Percentiles rank a stretch among this genome's conserved stretches.
phyloP scores from a whole-genome alignment of 2,113 vertebrate genomes.

The Picathartes gymnocephalus region DNA sequence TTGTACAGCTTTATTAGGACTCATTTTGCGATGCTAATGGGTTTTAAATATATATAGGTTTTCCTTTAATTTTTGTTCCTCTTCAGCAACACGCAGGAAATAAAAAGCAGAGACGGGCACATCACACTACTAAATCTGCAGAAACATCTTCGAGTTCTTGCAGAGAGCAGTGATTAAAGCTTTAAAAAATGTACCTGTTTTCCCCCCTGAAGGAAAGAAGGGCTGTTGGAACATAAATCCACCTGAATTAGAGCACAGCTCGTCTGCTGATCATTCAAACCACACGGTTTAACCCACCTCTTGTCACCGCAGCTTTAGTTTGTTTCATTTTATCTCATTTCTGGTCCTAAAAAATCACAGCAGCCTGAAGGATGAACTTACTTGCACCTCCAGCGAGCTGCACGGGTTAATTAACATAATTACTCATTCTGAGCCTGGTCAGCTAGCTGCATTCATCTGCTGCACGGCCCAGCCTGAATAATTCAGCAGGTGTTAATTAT shows the following conservation, averaged over 20 bases:
- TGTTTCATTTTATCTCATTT: background rate
- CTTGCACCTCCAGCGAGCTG: background rate
- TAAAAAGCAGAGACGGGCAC: background rate
- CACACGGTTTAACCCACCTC: background rate
- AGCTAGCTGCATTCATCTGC: constrained; percentile 17
- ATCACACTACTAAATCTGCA: background rate
- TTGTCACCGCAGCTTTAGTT: background rate
- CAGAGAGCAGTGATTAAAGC: background rate
- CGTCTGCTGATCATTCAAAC: background rate
- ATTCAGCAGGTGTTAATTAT: constrained; percentile 56
- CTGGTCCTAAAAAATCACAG: background rate
- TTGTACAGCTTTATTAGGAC: background rate
- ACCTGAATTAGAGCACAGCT: background rate
- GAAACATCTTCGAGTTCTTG: background rate
- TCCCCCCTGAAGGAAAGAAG: background rate
- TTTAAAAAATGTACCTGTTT: background rate
- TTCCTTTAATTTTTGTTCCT: background rate
- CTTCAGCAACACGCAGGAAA: background rate
- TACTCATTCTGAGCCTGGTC: background rate
- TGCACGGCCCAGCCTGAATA: constrained; percentile 39
- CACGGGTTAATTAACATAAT: constrained; percentile 49
- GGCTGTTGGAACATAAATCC: background rate
- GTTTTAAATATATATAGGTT: too few relatives aligned
- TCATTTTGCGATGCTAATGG: background rate
- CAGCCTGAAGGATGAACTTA: background rate